Conservation (phyloP, 2,888 invertebrate genomes). For the Leptinotarsa rubiginosa region DNA sequence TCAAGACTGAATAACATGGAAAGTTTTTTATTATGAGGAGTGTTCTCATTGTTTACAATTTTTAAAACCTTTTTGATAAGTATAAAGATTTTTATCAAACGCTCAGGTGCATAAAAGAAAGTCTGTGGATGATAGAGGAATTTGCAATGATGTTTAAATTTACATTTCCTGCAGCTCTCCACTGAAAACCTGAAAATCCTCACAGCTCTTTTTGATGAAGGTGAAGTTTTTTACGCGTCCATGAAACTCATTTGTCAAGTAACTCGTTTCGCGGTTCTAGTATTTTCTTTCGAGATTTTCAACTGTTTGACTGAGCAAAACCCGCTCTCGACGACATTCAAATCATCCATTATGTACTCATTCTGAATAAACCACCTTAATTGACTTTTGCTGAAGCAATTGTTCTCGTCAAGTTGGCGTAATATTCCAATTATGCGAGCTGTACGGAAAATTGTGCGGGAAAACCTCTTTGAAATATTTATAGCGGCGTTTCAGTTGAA, state of each 20-base stretch:
- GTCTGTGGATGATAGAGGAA: not conserved
- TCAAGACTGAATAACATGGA: too few species aligned
- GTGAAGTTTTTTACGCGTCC: not conserved
- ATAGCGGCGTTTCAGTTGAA: not conserved
- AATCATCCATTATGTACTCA: not conserved
- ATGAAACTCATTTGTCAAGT: not conserved
- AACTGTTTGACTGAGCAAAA: not conserved
- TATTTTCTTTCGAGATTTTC: not conserved
- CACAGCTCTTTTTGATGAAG: not conserved
- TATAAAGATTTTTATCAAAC: too few species aligned
- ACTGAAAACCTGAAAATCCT: not conserved
- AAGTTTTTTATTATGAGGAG: too few species aligned
- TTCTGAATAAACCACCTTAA: not conserved
- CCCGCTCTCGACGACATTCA: not conserved
- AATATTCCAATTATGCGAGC: not conserved
- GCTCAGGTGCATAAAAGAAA: too few species aligned
- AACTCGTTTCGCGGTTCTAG: not conserved
- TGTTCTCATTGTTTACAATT: too few species aligned
- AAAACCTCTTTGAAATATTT: not conserved
- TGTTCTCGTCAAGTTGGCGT: not conserved
- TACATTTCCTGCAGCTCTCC: not conserved
- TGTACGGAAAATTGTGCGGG: not conserved
- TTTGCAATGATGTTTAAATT: too few species aligned
- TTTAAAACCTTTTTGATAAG: too few species aligned
- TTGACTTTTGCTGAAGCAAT: not conserved